phyloP scores from a whole-genome alignment of 2,797 vertebrate genomes.

The Otolemur crassicaudatus region DNA sequence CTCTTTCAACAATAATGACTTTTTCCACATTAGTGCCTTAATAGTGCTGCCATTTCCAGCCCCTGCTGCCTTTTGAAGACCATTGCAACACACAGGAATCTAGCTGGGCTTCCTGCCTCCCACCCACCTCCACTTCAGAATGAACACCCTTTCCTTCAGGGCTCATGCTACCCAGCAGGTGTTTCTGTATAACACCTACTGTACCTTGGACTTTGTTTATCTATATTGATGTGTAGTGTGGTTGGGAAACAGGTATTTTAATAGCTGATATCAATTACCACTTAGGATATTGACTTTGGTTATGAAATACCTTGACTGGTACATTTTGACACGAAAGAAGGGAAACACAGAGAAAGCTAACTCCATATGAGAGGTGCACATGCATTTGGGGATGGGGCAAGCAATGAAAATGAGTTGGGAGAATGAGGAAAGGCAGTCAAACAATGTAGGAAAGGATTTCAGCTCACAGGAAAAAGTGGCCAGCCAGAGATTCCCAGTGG shows the following conservation, averaged over 20 bases:
- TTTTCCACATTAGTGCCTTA: background rate
- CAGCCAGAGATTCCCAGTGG: background rate
- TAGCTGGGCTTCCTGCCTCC: background rate
- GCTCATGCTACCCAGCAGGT: background rate
- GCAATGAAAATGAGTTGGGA: background rate
- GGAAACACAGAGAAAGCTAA: background rate
- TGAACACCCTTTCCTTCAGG: background rate
- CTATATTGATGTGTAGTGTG: background rate
- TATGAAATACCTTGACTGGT: background rate
- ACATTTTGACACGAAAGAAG: background rate
- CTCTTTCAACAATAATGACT: background rate
- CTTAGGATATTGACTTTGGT: background rate
- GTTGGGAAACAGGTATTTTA: background rate
- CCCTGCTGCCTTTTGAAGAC: background rate
- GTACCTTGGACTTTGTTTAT: background rate
- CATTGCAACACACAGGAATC: background rate
- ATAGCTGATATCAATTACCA: background rate
- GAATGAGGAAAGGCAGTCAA: background rate
- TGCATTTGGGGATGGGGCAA: background rate
- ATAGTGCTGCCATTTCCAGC: background rate
- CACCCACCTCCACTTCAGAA: background rate
- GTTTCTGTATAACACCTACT: background rate
- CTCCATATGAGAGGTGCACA: background rate
- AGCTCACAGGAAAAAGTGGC: background rate
- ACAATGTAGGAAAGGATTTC: background rate